These are phyloP conservation scores for Lepidocyrtoides sp. DNA, from an alignment of 2,888 invertebrate species.

Conservation along the genomic window DNA sequence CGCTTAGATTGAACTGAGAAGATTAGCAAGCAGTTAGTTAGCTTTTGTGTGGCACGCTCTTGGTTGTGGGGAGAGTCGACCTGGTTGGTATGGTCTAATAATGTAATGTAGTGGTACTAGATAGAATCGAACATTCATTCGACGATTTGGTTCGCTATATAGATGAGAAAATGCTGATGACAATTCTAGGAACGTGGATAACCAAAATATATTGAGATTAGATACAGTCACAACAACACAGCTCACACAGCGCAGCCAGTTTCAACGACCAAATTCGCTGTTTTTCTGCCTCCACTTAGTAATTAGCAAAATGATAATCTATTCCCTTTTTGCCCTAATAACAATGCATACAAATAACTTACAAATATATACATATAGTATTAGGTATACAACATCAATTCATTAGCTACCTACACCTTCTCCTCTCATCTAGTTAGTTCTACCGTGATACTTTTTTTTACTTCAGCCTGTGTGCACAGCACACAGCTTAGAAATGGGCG, in stretches of 20 bases:
- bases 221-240: slow-evolving; percentile 37
- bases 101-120: too few relatives aligned
- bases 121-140: slow-evolving; percentile 28
- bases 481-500: slow-evolving; percentile 42
- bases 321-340: slow-evolving; percentile 65
- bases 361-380: background rate
- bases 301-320: slow-evolving; percentile 79
- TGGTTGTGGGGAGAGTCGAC: slow-evolving; percentile 47
- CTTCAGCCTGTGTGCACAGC: background rate
- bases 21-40: slow-evolving; percentile 56
- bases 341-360: slow-evolving; percentile 11
- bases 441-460: background rate
- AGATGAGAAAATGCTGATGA: background rate
- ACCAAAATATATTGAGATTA: slow-evolving; percentile 60
- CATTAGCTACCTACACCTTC: background rate
- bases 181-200: slow-evolving; percentile 21
- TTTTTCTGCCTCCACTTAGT: slow-evolving; percentile 48
- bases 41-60: slow-evolving; percentile 1
- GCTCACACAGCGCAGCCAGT: background rate
- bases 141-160: slow-evolving; percentile 13
- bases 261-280: background rate
- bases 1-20: slow-evolving; percentile 48
- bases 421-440: background rate
- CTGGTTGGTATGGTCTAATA: background rate
- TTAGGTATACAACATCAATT: slow-evolving; percentile 1